A percentile compares a stretch with the other conserved stretches of the same genome.
phyloP scores from a whole-genome alignment of 2,888 invertebrate species.

The Andricus quercusramuli region DNA sequence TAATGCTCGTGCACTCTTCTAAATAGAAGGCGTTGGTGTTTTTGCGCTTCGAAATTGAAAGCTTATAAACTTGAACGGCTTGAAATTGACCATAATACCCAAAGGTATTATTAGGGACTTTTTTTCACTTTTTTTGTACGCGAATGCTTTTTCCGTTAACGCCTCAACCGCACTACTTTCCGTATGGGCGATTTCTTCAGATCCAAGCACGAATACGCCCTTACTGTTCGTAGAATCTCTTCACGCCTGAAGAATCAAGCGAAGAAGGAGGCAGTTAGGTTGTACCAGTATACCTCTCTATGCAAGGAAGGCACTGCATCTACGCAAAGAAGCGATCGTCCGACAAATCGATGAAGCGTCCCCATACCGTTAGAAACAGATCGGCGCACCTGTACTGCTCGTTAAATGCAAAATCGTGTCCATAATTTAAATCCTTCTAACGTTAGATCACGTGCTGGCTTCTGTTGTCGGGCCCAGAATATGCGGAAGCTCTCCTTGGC shows the following conservation, averaged over 20 bases:
- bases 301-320: slow-evolving; percentile 44
- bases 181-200: slow-evolving; percentile 27
- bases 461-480: slow-evolving; percentile 38
- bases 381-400: slow-evolving; percentile 62
- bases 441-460: slow-evolving; percentile 47
- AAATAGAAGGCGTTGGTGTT: neutral
- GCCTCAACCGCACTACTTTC: slow-evolving; percentile 14
- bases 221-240: slow-evolving; percentile 55
- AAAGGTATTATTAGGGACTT: neutral
- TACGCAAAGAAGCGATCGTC: slow-evolving; percentile 58
- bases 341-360: slow-evolving; percentile 71
- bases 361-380: slow-evolving; percentile 69
- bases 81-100: neutral
- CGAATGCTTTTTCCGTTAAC: slow-evolving; percentile 23
- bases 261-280: slow-evolving; percentile 53
- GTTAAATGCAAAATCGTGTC: slow-evolving; percentile 68
- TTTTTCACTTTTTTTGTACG: neutral
- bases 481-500: slow-evolving; percentile 34
- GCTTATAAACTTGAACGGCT: neutral
- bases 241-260: slow-evolving; percentile 59
- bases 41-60: neutral
- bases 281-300: slow-evolving; percentile 9
- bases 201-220: slow-evolving; percentile 25
- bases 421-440: slow-evolving; percentile 61
- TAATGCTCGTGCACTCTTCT: neutral